Percentiles rank a stretch among this genome's conserved stretches.
phyloP scores from a whole-genome alignment of 2,113 vertebrate species.

The Thymallus thymallus region DNA sequence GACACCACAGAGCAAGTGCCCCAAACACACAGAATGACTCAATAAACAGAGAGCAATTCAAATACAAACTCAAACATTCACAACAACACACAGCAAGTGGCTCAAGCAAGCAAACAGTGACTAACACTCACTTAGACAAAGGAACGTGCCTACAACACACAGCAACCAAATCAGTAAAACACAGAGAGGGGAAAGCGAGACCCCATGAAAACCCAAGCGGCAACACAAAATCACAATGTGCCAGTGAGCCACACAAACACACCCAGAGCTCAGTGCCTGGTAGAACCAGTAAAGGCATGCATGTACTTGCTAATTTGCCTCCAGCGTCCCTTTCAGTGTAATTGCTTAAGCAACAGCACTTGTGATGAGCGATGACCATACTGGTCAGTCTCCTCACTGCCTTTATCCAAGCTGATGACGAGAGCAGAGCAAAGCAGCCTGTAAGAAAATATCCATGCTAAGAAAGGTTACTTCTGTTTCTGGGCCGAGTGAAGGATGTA shows the following conservation, averaged over 20 bases:
- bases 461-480: neutral
- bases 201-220: neutral
- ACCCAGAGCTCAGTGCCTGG: slow-evolving; percentile 4
- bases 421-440: neutral
- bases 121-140: neutral
- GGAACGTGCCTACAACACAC: neutral
- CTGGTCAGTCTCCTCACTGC: neutral
- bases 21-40: slow-evolving; percentile 1
- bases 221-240: slow-evolving; percentile 8
- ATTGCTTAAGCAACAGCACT: slow-evolving; percentile 23
- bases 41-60: neutral
- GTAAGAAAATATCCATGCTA: neutral
- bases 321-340: slow-evolving; percentile 18
- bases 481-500: neutral
- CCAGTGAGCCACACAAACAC: slow-evolving; percentile 15
- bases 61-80: slow-evolving; percentile 1
- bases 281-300: slow-evolving; percentile 20
- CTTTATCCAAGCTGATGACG: neutral
- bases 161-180: neutral
- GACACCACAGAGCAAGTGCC: neutral
- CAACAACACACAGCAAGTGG: slow-evolving; percentile 3
- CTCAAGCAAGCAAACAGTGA: neutral
- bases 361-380: neutral
- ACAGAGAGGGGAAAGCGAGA: neutral
- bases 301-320: slow-evolving; percentile 36